These are phyloP conservation scores for Chrysolina americana DNA, from an alignment of 2,888 invertebrate species.

Conservation along the genomic window DNA sequence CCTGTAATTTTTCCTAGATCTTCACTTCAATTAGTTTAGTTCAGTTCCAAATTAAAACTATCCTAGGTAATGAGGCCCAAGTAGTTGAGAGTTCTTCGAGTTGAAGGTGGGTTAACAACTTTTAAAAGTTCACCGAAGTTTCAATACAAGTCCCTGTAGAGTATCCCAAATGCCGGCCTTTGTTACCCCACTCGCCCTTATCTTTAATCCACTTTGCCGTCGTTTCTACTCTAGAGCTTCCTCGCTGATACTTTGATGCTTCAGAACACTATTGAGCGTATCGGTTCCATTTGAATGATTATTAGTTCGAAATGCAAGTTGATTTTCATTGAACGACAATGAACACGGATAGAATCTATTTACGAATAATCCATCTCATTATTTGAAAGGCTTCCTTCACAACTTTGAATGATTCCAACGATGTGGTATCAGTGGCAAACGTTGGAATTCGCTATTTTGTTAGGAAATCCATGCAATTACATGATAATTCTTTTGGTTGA, in stretches of 20 bases:
- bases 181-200: conserved; percentile 49
- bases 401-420: too few relatives aligned
- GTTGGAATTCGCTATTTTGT: too few relatives aligned
- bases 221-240: conserved; percentile 30
- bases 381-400: background rate
- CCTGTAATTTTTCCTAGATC: background rate
- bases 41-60: background rate
- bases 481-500: too few relatives aligned
- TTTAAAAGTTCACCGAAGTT: conserved; percentile 43
- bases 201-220: conserved; percentile 48
- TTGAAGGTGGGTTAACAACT: conserved; percentile 36
- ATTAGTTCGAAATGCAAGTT: conserved; percentile 14
- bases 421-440: too few relatives aligned
- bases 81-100: background rate
- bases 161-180: conserved; percentile 44
- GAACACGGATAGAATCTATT: background rate
- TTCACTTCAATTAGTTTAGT: background rate
- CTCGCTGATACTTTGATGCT: conserved; percentile 22
- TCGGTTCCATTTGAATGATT: conserved; percentile 23
- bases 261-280: conserved; percentile 7
- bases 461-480: too few relatives aligned
- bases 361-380: background rate
- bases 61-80: background rate
- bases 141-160: conserved; percentile 46
- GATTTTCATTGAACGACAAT: background rate